Evolutionary conservation across 2,113 vertebrate genomes (phyloP), one percentile per base, ranked within the genome.

Genomic region (Urocitellus parryii): DNA sequence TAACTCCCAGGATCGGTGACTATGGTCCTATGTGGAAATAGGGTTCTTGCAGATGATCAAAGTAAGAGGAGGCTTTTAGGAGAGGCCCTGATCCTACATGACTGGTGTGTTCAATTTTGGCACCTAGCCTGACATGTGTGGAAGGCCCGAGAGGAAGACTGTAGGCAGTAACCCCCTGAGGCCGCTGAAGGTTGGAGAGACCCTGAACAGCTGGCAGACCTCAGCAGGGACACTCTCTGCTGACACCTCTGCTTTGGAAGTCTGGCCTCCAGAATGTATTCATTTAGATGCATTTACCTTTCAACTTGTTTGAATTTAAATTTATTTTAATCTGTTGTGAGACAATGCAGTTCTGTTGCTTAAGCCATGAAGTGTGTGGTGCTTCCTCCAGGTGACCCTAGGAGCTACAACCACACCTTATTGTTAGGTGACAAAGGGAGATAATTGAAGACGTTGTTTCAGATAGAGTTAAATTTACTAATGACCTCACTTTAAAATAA

Each of bases 401-500:
- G 8, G 56, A 61, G 27, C 4, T 1, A 39, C 32, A 32, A 32
- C 1, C 61, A 4, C 18, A n/a, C 0, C 0, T 45, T 37, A 24
- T 11, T 58, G 27, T 74, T 13, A n/a, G 2, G 9, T 87, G 42
- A 74, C 20, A 45, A 53, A 32, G 20, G 48, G 7, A 61, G 42
- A 67, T 16, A 48, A 48, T n/a, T 16, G 2, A 17, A 86, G 58
- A n/a, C 53, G 14, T 9, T 72, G 22, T 77, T 48, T 16, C 29
- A 18, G 63, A 51, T 11, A 56, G 13, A 42, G 1, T 17, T 17
- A 34, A 10, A 12, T 56, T 74, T 73, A 4, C 13, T 45, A 20
- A 56, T 29, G 8, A 48, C 3, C 32, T 70, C 34, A 51, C 1
- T 2, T 24, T 65, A 39, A 37, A 58, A 37, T 6, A 51, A 12